Evolutionary conservation across 2,888 invertebrate species (phyloP).

Genomic region (Orthosia cruda): DNA sequence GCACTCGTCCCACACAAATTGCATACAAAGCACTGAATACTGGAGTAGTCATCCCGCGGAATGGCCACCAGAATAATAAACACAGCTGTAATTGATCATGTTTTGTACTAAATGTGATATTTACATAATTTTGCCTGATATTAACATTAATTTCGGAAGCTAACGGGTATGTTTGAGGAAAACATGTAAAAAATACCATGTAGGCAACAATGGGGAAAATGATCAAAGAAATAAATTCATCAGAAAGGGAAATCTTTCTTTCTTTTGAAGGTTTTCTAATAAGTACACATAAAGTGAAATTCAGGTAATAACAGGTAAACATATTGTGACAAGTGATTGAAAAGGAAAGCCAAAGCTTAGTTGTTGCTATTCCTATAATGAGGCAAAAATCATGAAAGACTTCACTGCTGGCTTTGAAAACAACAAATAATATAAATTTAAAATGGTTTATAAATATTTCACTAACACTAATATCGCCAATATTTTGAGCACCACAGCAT

Average conservation of each 20-base stretch:
- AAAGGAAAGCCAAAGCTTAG: neutral
- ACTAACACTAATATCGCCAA: conserved; percentile 27
- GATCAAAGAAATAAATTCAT: neutral
- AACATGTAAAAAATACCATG: neutral
- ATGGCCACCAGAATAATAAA: conserved; percentile 64
- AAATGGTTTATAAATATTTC: conserved; percentile 25
- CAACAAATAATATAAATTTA: conserved; percentile 7
- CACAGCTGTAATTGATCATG: conserved; percentile 61
- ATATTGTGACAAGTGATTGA: neutral
- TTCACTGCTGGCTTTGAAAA: neutral
- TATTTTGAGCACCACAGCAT: conserved; percentile 31
- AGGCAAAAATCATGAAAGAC: too few species aligned
- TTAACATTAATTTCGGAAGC: conserved; percentile 26
- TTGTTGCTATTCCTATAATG: too few species aligned
- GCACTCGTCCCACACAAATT: conserved; percentile 35
- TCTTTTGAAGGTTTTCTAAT: neutral
- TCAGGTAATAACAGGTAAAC: neutral
- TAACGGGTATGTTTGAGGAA: conserved; percentile 15
- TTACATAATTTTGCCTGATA: conserved; percentile 53
- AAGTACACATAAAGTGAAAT: too few species aligned
- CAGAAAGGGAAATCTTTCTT: neutral
- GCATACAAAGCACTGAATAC: conserved; percentile 15
- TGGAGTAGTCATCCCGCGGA: conserved; percentile 52
- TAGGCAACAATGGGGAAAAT: neutral
- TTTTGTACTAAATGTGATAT: conserved; percentile 57